phyloP scores from a whole-genome alignment of 2,113 vertebrate species.

The Zeus faber region DNA sequence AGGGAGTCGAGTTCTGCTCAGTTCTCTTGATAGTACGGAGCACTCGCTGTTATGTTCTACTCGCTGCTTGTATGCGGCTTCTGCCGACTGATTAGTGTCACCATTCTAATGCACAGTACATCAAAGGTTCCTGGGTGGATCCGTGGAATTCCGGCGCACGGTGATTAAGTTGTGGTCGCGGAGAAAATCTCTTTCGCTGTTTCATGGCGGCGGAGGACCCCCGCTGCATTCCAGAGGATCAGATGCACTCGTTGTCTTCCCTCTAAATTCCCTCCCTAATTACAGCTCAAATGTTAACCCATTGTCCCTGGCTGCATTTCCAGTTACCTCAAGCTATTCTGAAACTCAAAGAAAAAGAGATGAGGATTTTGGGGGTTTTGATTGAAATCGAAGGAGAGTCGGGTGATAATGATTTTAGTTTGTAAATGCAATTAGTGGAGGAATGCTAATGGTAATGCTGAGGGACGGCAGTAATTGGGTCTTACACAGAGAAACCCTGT shows the following conservation, averaged over 20 bases:
- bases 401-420: conserved; percentile 65
- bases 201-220: conserved; percentile 20
- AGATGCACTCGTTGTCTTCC: conserved; percentile 37
- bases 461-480: conserved; percentile 65
- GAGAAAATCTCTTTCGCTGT: too few species aligned
- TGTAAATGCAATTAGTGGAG: conserved; percentile 75
- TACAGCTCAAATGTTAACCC: conserved; percentile 64
- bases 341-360: conserved; percentile 60
- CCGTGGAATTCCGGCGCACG: too few species aligned
- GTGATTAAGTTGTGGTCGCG: too few species aligned
- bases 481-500: conserved; percentile 60
- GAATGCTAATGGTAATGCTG: conserved; percentile 70
- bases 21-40: too few species aligned
- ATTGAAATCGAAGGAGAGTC: conserved; percentile 53
- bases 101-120: too few species aligned
- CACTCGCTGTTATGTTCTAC: too few species aligned
- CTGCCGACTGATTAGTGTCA: too few species aligned
- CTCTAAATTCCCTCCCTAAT: conserved; percentile 59
- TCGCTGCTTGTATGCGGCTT: too few species aligned
- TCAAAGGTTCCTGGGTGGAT: too few species aligned
- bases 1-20: too few species aligned
- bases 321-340: conserved; percentile 55
- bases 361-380: conserved; percentile 60
- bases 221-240: conserved; percentile 25
- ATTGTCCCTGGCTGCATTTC: conserved; percentile 62